These are phyloP conservation scores for Aegotheles bennettii DNA, from an alignment of 2,113 vertebrate genomes.

Conservation along the genomic window DNA sequence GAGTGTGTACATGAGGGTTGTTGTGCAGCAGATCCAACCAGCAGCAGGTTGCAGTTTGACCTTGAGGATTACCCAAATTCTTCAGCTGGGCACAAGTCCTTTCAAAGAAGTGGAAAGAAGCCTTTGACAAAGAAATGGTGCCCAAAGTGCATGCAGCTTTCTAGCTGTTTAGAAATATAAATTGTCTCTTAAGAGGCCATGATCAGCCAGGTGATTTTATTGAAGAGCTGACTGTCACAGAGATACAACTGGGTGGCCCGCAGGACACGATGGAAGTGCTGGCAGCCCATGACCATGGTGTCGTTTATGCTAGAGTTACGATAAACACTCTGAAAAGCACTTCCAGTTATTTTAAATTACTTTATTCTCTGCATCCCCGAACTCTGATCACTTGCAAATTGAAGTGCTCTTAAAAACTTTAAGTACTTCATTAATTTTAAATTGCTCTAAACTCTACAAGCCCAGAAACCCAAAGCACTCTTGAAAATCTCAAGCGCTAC, in stretches of 20 bases:
- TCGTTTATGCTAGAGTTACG: not conserved
- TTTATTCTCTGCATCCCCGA: constrained; percentile 4
- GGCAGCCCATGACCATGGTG: not conserved
- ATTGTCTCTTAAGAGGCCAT: not conserved
- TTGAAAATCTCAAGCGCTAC: constrained; percentile 30
- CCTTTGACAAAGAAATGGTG: not conserved
- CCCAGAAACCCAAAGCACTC: constrained; percentile 49
- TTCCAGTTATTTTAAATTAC: constrained; percentile 31
- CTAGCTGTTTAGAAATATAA: not conserved
- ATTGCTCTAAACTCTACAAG: constrained; percentile 34
- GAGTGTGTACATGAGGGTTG: not conserved
- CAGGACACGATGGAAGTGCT: not conserved
- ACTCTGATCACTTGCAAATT: constrained; percentile 55
- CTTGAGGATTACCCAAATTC: not conserved
- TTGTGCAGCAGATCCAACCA: not conserved
- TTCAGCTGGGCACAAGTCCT: not conserved
- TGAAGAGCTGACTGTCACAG: not conserved
- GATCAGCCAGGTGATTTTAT: not conserved
- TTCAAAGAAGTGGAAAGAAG: not conserved
- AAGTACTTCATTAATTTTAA: constrained; percentile 66
- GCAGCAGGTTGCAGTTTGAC: not conserved
- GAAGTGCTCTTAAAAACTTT: constrained; percentile 64
- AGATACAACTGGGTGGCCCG: not conserved
- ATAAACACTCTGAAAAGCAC: constrained; percentile 6
- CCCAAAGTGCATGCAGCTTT: not conserved